A percentile compares a stretch with the other conserved stretches of the same genome.
These are phyloP conservation scores for Zaprionus obscuricornis DNA, from an alignment of 2,888 invertebrate genomes.

Conservation along the genomic window DNA sequence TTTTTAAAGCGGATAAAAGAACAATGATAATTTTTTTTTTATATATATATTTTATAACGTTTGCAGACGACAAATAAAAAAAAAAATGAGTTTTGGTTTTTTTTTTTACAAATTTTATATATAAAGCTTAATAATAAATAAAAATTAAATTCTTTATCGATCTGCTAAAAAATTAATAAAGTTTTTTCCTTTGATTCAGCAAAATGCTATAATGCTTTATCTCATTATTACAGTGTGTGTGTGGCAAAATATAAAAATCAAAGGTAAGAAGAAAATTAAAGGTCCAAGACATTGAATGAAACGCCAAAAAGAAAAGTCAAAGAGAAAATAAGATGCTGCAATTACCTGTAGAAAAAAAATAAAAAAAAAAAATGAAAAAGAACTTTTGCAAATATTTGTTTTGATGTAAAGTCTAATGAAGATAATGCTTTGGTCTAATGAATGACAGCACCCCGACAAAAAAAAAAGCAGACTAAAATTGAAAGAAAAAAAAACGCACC, in stretches of 20 bases:
- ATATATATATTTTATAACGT: too few species aligned
- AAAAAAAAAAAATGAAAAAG: constrained; percentile 14
- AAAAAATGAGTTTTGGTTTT: too few species aligned
- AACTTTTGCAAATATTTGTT: constrained; percentile 25
- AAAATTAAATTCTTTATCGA: too few species aligned
- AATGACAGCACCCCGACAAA: constrained; percentile 26
- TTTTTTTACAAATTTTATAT: constrained; percentile 24
- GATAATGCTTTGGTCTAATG: constrained; percentile 41
- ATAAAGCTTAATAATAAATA: constrained; percentile 32
- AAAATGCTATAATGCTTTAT: constrained; percentile 34
- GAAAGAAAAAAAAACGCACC: constrained; percentile 29
- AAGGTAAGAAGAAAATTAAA: too few species aligned
- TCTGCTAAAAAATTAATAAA: too few species aligned
- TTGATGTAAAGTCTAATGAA: constrained; percentile 55
- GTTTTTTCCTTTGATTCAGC: constrained; percentile 20
- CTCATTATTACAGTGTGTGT: too few species aligned
- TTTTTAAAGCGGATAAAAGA: too few species aligned
- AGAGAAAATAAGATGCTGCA: neutral
- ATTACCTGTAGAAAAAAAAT: neutral
- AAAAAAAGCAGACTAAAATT: constrained; percentile 4
- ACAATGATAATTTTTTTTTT: too few species aligned
- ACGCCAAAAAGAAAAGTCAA: too few species aligned
- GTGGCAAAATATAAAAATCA: too few species aligned
- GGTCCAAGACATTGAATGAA: too few species aligned
- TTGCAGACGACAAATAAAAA: too few species aligned